Evolutionary conservation across 2,113 vertebrate genomes (phyloP).

Genomic region (Aptenodytes patagonicus): DNA sequence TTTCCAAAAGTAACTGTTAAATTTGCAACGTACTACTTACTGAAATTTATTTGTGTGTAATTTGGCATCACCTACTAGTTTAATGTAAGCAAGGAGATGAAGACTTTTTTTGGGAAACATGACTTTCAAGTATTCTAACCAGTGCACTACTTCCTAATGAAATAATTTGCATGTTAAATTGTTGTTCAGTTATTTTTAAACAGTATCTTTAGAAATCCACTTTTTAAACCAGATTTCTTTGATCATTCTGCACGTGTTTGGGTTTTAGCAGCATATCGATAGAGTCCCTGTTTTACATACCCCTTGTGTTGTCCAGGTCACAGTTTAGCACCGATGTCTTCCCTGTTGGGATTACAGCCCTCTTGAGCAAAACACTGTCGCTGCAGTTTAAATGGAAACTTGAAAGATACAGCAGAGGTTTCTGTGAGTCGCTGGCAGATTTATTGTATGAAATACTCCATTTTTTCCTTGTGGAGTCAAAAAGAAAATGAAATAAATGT

Average conservation of each 20-base stretch:
- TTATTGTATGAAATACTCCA: conserved; percentile 70
- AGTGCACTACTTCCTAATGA: not conserved
- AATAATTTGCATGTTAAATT: not conserved
- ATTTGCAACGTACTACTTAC: not conserved
- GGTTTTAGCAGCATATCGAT: not conserved
- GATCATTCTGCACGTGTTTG: not conserved
- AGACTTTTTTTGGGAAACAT: not conserved
- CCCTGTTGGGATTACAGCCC: conserved; percentile 56
- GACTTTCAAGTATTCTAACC: not conserved
- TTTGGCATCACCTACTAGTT: not conserved
- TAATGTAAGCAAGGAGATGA: not conserved
- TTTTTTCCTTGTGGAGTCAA: conserved; percentile 58
- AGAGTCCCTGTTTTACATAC: not conserved
- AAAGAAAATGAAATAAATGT: conserved; percentile 46
- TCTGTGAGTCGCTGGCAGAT: conserved; percentile 49
- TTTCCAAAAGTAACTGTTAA: not conserved
- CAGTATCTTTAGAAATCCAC: not conserved
- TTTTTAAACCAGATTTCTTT: not conserved
- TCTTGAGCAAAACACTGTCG: conserved; percentile 40
- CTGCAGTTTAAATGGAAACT: conserved; percentile 68
- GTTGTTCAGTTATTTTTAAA: not conserved
- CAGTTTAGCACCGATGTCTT: conserved; percentile 39
- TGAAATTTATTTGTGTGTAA: not conserved
- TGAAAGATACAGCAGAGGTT: conserved; percentile 67
- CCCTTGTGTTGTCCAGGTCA: not conserved